phyloP scores from a whole-genome alignment of 2,888 invertebrate species.

The Sisyra nigra region DNA sequence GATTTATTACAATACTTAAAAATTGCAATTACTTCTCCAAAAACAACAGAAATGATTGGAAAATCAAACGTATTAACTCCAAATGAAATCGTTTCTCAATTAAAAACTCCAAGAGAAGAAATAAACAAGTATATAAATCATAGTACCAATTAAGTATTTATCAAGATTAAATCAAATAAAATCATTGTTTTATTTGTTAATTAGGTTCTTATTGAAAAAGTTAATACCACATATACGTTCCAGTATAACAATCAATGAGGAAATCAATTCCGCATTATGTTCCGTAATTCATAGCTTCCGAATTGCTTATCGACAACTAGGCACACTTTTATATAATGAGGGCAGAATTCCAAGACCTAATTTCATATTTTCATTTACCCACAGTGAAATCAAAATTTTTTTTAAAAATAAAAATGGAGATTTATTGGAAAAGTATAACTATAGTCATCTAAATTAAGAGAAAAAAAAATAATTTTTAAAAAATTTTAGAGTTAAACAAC shows the following conservation, averaged over 20 bases:
- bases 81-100: constrained; percentile 30
- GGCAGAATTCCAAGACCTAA: constrained; percentile 47
- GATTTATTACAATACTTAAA: constrained; percentile 46
- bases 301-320: constrained; percentile 38
- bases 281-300: constrained; percentile 39
- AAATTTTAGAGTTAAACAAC: constrained; percentile 42
- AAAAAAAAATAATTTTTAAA: background rate
- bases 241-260: constrained; percentile 46
- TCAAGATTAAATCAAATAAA: too few relatives aligned
- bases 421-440: constrained; percentile 15
- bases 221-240: constrained; percentile 41
- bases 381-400: constrained; percentile 43
- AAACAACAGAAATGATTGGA: constrained; percentile 16
- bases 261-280: constrained; percentile 43
- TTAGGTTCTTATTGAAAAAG: constrained; percentile 39
- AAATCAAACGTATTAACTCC: constrained; percentile 19
- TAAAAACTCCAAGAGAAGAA: constrained; percentile 32
- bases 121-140: constrained; percentile 26
- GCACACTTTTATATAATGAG: constrained; percentile 36
- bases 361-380: constrained; percentile 50
- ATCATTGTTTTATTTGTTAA: constrained; percentile 1
- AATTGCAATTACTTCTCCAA: constrained; percentile 22
- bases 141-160: background rate
- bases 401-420: constrained; percentile 22
- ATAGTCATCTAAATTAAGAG: too few relatives aligned